Percentiles rank a stretch among this genome's conserved stretches.
Evolutionary conservation across 2,113 vertebrate species (phyloP).

Genomic region (Pica pica): DNA sequence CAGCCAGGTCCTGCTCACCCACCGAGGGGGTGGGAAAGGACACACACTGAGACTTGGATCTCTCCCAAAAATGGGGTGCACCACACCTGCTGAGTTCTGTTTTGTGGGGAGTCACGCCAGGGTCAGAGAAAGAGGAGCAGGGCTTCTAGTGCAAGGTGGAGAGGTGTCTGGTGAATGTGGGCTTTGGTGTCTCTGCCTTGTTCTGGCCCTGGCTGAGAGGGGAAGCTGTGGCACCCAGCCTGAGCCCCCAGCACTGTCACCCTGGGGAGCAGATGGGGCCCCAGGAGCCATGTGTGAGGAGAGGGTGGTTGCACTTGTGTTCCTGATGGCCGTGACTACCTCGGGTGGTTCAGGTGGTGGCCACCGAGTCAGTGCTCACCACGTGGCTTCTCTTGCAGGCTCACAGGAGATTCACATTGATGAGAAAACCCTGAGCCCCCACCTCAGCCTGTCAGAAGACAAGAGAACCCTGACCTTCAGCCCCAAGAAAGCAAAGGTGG

Average conservation of each 20-base stretch:
- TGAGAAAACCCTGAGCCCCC: constrained; percentile 81
- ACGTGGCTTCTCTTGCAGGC: constrained; percentile 5
- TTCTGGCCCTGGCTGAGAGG: background rate
- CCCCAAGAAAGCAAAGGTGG: constrained; percentile 74
- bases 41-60: background rate
- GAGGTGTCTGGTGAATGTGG: background rate
- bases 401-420: constrained; percentile 76
- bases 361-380: rapidly evolving
- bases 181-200: background rate
- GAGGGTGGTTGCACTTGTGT: background rate
- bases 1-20: background rate
- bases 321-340: background rate
- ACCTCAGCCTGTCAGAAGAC: constrained; percentile 82
- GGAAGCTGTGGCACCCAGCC: background rate
- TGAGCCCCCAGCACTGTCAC: background rate
- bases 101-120: background rate
- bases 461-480: constrained; percentile 81
- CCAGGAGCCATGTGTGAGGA: rapidly evolving
- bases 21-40: background rate
- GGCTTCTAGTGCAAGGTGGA: background rate
- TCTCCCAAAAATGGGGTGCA: background rate
- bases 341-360: background rate
- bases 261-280: background rate
- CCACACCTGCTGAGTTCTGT: background rate
- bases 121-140: background rate